Evolutionary conservation across 2,113 vertebrate species (phyloP).

Genomic region (Centropristis striata): DNA sequence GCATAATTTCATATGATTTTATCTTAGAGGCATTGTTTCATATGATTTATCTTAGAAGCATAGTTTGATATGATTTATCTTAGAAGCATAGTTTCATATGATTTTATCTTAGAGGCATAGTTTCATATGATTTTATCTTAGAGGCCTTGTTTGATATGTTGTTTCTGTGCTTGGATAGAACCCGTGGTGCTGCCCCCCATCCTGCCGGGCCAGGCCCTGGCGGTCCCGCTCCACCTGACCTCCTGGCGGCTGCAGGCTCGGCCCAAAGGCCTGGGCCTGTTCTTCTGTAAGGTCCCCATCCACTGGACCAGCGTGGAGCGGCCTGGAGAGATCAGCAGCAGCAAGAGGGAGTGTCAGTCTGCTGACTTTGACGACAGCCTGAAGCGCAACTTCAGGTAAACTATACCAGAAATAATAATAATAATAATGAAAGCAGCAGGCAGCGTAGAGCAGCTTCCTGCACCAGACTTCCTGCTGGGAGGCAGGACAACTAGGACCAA

Average conservation of each 20-base stretch:
- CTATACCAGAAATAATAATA: no score
- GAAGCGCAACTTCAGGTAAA: slow-evolving; percentile 93
- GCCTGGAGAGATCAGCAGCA: slow-evolving; percentile 91
- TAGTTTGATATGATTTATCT: no score
- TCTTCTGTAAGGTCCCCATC: slow-evolving; percentile 97
- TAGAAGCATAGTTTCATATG: no score
- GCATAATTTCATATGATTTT: neutral
- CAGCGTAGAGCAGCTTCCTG: no score
- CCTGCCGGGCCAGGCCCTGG: slow-evolving; percentile 92
- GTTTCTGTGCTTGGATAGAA: slow-evolving; percentile 83
- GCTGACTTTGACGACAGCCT: slow-evolving; percentile 90
- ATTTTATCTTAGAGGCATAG: no score
- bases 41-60: no score
- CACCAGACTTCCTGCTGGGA: no score
- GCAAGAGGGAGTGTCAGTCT: slow-evolving; percentile 94
- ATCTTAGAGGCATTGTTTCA: neutral
- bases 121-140: neutral
- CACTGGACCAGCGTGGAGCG: slow-evolving; percentile 97
- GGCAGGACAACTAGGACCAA: no score
- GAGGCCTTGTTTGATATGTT: neutral
- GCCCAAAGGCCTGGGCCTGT: slow-evolving; percentile 93
- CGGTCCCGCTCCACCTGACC: slow-evolving; percentile 94
- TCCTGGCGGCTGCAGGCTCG: slow-evolving; percentile 97
- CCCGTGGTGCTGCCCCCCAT: slow-evolving; percentile 95
- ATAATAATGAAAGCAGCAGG: no score